A percentile compares a stretch with the other conserved stretches of the same genome.
Conservation (phyloP, 2,113 vertebrate genomes). For the Hippocampus barbouri region DNA sequence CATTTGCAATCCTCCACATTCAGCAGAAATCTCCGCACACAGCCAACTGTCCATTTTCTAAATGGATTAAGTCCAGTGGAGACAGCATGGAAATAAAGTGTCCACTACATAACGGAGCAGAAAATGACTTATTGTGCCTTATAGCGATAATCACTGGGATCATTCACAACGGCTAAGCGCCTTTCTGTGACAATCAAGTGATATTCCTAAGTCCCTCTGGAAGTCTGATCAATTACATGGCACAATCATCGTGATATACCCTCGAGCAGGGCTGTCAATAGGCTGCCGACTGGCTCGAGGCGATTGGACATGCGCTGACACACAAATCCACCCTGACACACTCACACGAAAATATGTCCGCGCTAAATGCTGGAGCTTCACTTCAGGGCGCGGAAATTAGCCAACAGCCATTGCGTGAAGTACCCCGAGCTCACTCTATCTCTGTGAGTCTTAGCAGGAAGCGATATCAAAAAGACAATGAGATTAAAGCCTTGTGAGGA, state of each 20-base stretch:
- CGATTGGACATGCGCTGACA: slow-evolving; percentile 18
- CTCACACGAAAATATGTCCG: not conserved
- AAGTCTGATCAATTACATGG: slow-evolving; percentile 44
- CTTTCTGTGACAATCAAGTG: slow-evolving; percentile 35
- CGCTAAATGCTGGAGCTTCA: not conserved
- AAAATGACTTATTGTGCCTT: slow-evolving; percentile 35
- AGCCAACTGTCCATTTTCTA: slow-evolving; percentile 18
- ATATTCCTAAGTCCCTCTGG: slow-evolving; percentile 38
- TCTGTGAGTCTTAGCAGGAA: not conserved
- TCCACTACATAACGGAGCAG: slow-evolving; percentile 18
- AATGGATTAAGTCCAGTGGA: slow-evolving; percentile 28
- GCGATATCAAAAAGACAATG: not conserved
- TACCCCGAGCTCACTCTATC: not conserved
- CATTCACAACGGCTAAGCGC: slow-evolving; percentile 30
- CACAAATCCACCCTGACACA: slow-evolving; percentile 5
- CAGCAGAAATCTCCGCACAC: slow-evolving; percentile 11
- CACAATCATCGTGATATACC: slow-evolving; percentile 39
- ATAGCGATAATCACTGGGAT: slow-evolving; percentile 8
- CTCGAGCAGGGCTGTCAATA: slow-evolving; percentile 51
- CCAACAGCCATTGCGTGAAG: not conserved
- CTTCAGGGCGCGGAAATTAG: not conserved
- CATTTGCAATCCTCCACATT: not conserved
- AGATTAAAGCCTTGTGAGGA: not conserved
- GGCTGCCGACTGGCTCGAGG: slow-evolving; percentile 38
- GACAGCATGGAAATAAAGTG: slow-evolving; percentile 32